phyloP scores from a whole-genome alignment of 2,113 vertebrate species.

The Bos javanicus region DNA sequence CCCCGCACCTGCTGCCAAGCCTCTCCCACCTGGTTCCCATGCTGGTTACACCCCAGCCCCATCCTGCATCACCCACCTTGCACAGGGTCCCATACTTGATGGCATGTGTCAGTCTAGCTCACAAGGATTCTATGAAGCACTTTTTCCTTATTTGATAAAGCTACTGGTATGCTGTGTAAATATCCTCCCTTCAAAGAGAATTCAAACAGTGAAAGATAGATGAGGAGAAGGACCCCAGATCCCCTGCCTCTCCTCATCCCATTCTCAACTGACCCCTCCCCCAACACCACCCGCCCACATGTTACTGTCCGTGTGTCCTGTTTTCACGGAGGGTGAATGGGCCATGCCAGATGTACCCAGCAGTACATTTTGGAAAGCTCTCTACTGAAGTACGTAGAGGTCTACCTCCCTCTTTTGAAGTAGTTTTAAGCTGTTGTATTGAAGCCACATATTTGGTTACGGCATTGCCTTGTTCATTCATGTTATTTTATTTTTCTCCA shows the following conservation, averaged over 20 bases:
- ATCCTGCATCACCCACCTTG: not conserved
- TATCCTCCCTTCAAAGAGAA: not conserved
- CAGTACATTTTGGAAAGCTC: not conserved
- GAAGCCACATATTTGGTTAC: not conserved
- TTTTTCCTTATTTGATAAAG: not conserved
- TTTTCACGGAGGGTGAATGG: fast-evolving
- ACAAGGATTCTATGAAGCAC: not conserved
- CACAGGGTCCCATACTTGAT: not conserved
- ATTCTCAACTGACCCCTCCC: not conserved
- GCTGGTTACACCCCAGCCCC: no score
- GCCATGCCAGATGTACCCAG: not conserved
- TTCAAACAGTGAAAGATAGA: not conserved
- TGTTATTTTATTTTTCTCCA: not conserved
- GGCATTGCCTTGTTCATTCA: not conserved
- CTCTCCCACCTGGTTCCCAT: not conserved
- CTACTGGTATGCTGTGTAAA: not conserved
- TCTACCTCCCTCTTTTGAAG: not conserved
- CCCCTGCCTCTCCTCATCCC: not conserved
- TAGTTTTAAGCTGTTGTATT: not conserved
- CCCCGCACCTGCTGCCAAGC: not conserved
- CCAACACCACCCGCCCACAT: not conserved
- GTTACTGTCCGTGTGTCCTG: not conserved
- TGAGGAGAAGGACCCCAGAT: not conserved
- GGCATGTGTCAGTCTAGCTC: not conserved
- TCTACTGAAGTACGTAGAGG: not conserved